These are phyloP conservation scores for Hermaeophaga mercurialis DNA, from an alignment of 2,888 invertebrate genomes.

Conservation along the genomic window DNA sequence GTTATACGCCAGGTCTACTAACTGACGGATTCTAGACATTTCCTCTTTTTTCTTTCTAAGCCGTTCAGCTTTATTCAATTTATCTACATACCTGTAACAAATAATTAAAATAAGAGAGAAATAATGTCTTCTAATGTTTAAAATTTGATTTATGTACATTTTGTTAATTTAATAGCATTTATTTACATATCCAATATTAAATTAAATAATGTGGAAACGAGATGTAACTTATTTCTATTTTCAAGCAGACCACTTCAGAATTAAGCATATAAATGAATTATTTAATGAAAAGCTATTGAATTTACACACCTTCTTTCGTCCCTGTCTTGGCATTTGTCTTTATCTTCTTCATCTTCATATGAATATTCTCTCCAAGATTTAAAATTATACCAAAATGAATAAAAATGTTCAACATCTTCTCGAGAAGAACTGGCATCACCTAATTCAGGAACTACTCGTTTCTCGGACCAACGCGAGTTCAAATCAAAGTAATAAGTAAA, in stretches of 20 bases:
- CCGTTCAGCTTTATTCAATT: conserved; percentile 92
- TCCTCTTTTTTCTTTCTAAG: conserved; percentile 97
- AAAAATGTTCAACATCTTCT: conserved; percentile 90
- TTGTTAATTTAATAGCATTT: no score
- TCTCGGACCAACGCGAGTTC: conserved; percentile 91
- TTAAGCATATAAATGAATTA: no score
- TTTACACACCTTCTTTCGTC: conserved; percentile 77
- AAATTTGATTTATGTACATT: no score
- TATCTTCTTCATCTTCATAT: conserved; percentile 98
- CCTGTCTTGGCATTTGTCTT: conserved; percentile 94
- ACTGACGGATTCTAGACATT: conserved; percentile 84
- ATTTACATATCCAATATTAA: no score
- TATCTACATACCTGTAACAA: conserved; percentile 84
- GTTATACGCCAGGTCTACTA: conserved; percentile 94
- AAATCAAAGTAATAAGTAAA: conserved; percentile 73
- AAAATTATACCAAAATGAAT: conserved; percentile 98
- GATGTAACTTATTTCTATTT: no score
- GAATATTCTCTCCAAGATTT: conserved; percentile 99
- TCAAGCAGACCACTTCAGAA: no score
- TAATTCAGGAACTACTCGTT: conserved; percentile 81
- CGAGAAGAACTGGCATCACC: conserved; percentile 75
- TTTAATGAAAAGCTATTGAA: not conserved
- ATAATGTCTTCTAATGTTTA: no score
- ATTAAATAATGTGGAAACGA: no score
- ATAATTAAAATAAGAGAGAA: not conserved